phyloP scores from a whole-genome alignment of 2,797 vertebrate genomes.

The Pseudopleuronectes americanus region DNA sequence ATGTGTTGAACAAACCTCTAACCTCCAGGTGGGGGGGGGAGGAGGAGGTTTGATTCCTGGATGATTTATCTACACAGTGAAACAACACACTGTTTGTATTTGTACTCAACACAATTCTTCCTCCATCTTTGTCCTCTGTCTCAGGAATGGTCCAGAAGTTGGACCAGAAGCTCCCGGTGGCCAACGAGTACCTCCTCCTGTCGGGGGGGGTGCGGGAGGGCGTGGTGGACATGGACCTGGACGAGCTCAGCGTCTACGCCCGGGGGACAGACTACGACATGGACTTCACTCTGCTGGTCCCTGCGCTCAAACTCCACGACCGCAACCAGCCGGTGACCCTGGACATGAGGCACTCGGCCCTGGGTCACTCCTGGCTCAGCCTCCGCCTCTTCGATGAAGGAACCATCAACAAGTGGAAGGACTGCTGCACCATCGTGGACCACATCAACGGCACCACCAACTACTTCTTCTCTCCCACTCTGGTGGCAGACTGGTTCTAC shows the following conservation, averaged over 20 bases:
- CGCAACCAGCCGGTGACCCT: conserved; percentile 97
- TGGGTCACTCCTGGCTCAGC: conserved; percentile 98
- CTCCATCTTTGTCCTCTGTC: conserved; percentile 18
- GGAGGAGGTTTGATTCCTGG: too few species aligned
- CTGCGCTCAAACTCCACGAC: conserved; percentile 95
- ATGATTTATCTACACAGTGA: too few species aligned
- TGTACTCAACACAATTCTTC: too few species aligned
- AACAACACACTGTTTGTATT: too few species aligned
- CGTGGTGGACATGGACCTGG: conserved; percentile 95
- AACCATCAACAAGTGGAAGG: conserved; percentile 96
- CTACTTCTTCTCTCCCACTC: conserved; percentile 96
- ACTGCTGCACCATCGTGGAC: conserved; percentile 94
- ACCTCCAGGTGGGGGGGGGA: too few species aligned
- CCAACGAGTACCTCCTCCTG: conserved; percentile 95
- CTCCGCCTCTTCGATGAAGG: conserved; percentile 94
- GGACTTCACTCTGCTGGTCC: conserved; percentile 97
- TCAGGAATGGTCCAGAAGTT: conserved; percentile 98
- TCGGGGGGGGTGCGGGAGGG: conserved; percentile 94
- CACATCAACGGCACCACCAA: conserved; percentile 93
- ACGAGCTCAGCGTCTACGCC: conserved; percentile 91
- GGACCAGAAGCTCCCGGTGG: conserved; percentile 97
- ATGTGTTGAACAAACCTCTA: too few species aligned
- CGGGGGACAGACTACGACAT: conserved; percentile 96
- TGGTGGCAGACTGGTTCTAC: conserved; percentile 96
- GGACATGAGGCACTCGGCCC: conserved; percentile 95